Conservation (phyloP, 1,140 invertebrate genomes). For the Idris sp. region DNA sequence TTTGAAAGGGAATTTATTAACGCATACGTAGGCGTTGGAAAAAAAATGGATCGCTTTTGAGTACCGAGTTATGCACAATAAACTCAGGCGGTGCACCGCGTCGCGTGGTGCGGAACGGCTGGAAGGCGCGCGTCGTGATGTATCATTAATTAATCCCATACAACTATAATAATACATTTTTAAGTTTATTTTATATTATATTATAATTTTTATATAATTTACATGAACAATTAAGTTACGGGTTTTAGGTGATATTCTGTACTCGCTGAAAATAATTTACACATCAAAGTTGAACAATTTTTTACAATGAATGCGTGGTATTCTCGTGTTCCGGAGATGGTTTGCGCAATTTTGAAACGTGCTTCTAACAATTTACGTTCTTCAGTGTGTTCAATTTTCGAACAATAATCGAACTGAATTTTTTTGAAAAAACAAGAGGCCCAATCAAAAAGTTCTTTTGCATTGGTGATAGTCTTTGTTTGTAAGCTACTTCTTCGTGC, state of each 20-base stretch:
- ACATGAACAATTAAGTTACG: no score
- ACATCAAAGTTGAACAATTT: background rate
- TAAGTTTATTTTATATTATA: no score
- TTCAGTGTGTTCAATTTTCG: background rate
- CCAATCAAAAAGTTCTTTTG: constrained; percentile 6
- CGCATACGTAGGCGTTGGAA: no score
- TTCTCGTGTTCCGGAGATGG: background rate
- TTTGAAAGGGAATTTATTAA: no score
- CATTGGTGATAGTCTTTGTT: constrained; percentile 1
- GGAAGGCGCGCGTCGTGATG: no score
- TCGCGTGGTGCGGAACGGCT: no score
- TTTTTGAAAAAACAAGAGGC: constrained; percentile 1
- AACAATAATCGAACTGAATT: constrained; percentile 1
- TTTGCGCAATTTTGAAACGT: background rate
- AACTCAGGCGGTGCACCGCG: no score
- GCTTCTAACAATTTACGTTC: background rate
- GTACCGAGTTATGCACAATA: no score
- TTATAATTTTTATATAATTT: no score
- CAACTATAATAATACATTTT: no score
- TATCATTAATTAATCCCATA: no score
- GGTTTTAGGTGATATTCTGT: constrained; percentile 1
- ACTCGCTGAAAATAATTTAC: constrained; percentile 10
- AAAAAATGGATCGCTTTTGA: no score
- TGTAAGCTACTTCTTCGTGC: background rate
- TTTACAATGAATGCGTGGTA: background rate